Conservation (phyloP, 1,140 invertebrate species). For the Leptinotarsa lineolata region DNA sequence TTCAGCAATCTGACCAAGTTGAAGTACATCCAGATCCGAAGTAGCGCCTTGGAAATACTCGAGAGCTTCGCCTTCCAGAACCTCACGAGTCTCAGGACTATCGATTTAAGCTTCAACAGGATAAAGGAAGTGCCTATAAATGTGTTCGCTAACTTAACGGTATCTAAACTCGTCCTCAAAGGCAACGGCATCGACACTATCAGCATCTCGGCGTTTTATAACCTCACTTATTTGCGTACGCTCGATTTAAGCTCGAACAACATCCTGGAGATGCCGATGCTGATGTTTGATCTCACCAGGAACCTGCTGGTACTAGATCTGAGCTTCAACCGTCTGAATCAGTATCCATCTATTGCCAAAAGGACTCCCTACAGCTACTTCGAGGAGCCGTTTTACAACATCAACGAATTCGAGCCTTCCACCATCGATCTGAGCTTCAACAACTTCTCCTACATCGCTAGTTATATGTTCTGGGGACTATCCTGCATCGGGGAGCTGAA, state of each 20-base stretch:
- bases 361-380: not conserved
- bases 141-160: slow-evolving; percentile 34
- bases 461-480: not conserved
- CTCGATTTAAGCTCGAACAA: slow-evolving; percentile 42
- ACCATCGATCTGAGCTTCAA: slow-evolving; percentile 20
- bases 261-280: slow-evolving; percentile 26
- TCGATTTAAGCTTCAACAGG: slow-evolving; percentile 38
- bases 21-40: slow-evolving; percentile 33
- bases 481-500: not conserved
- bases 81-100: slow-evolving; percentile 34
- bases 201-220: slow-evolving; percentile 36
- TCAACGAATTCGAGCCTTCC: slow-evolving; percentile 5
- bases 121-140: slow-evolving; percentile 28
- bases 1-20: slow-evolving; percentile 37
- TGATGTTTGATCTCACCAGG: slow-evolving; percentile 38
- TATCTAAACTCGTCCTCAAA: slow-evolving; percentile 34
- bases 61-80: slow-evolving; percentile 36
- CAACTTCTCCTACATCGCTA: slow-evolving; percentile 13
- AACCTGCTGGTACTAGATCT: slow-evolving; percentile 37
- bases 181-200: slow-evolving; percentile 35
- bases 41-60: slow-evolving; percentile 30
- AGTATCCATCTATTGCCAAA: not conserved
- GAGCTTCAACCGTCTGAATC: slow-evolving; percentile 37
- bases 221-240: slow-evolving; percentile 37
- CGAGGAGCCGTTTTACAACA: slow-evolving; percentile 9